phyloP scores from a whole-genome alignment of 2,888 invertebrate species.

The Dusona sp. region DNA sequence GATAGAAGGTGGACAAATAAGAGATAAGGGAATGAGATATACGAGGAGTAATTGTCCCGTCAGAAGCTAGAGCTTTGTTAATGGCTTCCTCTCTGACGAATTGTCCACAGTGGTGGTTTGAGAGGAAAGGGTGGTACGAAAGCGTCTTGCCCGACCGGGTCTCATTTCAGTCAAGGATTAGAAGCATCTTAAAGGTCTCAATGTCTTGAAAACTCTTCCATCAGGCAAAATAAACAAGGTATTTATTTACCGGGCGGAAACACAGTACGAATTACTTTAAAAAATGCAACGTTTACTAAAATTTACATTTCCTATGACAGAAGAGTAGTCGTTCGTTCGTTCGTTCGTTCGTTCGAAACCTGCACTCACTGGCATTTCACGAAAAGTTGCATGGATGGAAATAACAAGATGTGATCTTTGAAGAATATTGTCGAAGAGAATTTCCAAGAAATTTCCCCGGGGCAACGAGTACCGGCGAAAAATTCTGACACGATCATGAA shows the following conservation, averaged over 20 bases:
- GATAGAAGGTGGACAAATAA: constrained; percentile 1
- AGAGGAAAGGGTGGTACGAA: neutral
- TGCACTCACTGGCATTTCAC: neutral
- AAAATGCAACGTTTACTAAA: constrained; percentile 5
- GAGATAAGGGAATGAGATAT: neutral
- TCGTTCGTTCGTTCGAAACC: no score
- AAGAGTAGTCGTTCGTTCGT: constrained; percentile 9
- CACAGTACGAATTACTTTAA: neutral
- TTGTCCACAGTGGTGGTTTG: neutral
- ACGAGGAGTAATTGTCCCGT: constrained; percentile 32
- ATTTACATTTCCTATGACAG: neutral
- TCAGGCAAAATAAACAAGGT: constrained; percentile 11
- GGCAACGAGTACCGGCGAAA: neutral
- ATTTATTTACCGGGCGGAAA: constrained; percentile 9
- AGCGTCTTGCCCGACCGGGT: neutral
- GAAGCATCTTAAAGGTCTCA: constrained; percentile 19
- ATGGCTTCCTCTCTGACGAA: constrained; percentile 45
- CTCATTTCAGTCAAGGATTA: constrained; percentile 48
- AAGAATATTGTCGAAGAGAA: constrained; percentile 1
- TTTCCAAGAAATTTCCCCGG: neutral
- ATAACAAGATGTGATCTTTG: neutral
- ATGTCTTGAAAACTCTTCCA: neutral
- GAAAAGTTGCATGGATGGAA: neutral
- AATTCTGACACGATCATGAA: constrained; percentile 13
- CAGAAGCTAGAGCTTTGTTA: constrained; percentile 46